These are phyloP conservation scores for Clarias platycephalus DNA, from an alignment of 2,797 vertebrate species.

Conservation along the genomic window DNA sequence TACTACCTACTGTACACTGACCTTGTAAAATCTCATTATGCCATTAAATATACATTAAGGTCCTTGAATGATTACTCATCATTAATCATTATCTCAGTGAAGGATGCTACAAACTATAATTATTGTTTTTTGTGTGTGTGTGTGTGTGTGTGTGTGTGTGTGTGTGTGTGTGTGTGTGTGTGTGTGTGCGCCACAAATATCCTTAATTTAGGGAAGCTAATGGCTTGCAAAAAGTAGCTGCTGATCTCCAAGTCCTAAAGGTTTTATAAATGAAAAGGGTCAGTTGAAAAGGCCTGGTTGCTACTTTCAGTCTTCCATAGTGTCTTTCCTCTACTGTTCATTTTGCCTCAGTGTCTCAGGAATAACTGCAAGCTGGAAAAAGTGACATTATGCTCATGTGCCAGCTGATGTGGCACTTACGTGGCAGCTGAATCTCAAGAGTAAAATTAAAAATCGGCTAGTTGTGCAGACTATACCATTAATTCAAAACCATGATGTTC, in stretches of 20 bases:
- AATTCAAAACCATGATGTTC: background rate
- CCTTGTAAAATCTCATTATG: slow-evolving; percentile 56
- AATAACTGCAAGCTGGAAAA: slow-evolving; percentile 20
- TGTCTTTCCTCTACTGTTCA: slow-evolving; percentile 48
- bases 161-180: slow-evolving; percentile 52
- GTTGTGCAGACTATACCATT: slow-evolving; percentile 44
- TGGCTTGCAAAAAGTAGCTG: slow-evolving; percentile 58
- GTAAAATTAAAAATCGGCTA: slow-evolving; percentile 45
- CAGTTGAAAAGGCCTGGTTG: slow-evolving; percentile 59
- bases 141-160: slow-evolving; percentile 54
- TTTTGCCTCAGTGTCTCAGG: slow-evolving; percentile 21
- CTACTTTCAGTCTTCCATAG: slow-evolving; percentile 47
- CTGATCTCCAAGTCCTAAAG: slow-evolving; percentile 50
- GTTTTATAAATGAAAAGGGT: slow-evolving; percentile 53
- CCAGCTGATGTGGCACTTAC: slow-evolving; percentile 32
- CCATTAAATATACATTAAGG: slow-evolving; percentile 55
- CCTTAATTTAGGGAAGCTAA: slow-evolving; percentile 64
- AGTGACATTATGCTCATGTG: slow-evolving; percentile 27
- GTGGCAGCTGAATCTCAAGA: slow-evolving; percentile 42
- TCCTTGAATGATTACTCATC: slow-evolving; percentile 49
- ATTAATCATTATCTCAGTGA: slow-evolving; percentile 60
- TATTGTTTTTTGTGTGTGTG: slow-evolving; percentile 43
- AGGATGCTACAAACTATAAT: slow-evolving; percentile 49
- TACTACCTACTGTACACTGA: slow-evolving; percentile 27
- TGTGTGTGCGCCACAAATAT: slow-evolving; percentile 59